phyloP scores from a whole-genome alignment of 2,797 vertebrate species.

The Enteromius viviparus region DNA sequence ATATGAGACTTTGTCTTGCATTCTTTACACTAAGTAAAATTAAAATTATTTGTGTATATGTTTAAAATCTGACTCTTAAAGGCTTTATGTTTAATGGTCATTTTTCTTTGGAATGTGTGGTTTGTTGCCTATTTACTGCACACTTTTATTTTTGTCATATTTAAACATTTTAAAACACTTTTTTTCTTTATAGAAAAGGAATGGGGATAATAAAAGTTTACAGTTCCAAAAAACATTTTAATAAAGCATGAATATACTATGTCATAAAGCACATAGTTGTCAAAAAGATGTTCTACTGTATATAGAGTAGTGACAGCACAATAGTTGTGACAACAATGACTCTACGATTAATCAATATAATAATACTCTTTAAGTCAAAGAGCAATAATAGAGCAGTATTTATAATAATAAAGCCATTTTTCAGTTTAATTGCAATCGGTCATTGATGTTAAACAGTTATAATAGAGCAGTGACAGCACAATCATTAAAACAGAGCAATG shows the following conservation, averaged over 20 bases:
- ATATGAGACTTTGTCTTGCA: neutral
- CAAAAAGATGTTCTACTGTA: neutral
- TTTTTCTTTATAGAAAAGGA: neutral
- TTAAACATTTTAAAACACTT: too few species aligned
- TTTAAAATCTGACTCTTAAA: neutral
- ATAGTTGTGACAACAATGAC: neutral
- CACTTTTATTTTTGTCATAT: neutral
- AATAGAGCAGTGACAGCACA: slow-evolving; percentile 7
- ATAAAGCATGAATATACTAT: neutral
- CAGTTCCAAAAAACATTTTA: neutral
- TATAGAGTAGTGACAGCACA: neutral
- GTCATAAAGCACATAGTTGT: neutral
- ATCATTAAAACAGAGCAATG: neutral
- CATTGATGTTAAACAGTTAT: slow-evolving; percentile 20
- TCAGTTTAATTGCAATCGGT: neutral
- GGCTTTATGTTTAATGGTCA: neutral
- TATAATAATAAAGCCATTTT: neutral
- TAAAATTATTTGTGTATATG: neutral
- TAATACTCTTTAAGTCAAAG: neutral
- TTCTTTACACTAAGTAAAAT: neutral
- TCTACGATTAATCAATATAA: neutral
- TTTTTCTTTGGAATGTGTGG: neutral
- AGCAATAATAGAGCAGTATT: slow-evolving; percentile 2
- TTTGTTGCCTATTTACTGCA: neutral
- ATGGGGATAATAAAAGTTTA: neutral